Conservation (phyloP, 2,888 invertebrate genomes). For the Atethmia centrago region DNA sequence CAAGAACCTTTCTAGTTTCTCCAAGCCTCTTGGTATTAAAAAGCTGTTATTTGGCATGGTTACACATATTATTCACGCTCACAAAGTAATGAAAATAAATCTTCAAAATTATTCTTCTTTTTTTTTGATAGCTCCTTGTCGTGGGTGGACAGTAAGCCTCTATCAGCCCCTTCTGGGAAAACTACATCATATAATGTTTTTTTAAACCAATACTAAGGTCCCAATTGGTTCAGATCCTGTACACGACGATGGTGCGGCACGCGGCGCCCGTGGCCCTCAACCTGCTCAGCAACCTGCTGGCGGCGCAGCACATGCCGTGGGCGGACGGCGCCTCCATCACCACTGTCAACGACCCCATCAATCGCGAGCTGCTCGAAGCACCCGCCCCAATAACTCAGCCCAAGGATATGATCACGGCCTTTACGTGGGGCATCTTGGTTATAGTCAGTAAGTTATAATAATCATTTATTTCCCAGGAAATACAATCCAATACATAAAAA, state of each 20-base stretch:
- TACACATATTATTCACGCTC: not conserved
- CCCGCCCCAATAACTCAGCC: slow-evolving; percentile 32
- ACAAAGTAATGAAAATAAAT: not conserved
- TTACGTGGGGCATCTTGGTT: slow-evolving; percentile 65
- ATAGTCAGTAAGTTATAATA: not conserved
- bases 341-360: slow-evolving; percentile 73
- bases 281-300: slow-evolving; percentile 85
- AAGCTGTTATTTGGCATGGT: not conserved
- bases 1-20: not conserved
- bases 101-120: not conserved
- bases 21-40: not conserved
- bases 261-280: slow-evolving; percentile 89
- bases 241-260: slow-evolving; percentile 88
- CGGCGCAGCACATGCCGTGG: slow-evolving; percentile 58
- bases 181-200: not conserved
- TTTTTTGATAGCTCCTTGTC: not conserved
- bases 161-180: not conserved
- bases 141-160: not conserved
- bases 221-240: slow-evolving; percentile 77
- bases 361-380: not conserved
- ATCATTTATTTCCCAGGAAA: not conserved
- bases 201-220: not conserved
- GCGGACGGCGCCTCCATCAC: slow-evolving; percentile 65
- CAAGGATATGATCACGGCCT: slow-evolving; percentile 40
- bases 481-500: not conserved